These are phyloP conservation scores for Oithona nana DNA, from an alignment of 2,888 invertebrate species.

Conservation along the genomic window DNA sequence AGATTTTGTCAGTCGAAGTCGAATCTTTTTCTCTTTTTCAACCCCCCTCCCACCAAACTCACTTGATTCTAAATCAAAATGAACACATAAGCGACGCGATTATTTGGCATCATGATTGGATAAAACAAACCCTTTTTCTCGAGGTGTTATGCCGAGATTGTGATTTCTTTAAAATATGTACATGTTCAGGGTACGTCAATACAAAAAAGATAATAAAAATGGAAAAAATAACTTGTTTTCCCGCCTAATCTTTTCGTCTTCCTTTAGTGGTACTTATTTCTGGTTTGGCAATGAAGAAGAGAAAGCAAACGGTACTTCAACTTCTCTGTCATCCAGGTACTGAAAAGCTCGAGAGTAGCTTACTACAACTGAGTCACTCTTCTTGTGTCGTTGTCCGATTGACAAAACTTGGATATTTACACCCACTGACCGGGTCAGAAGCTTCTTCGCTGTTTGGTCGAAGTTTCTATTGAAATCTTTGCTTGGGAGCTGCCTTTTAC, in stretches of 20 bases:
- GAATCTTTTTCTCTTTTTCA: not conserved
- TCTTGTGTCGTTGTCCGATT: too few relatives aligned
- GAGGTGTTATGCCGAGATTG: not conserved
- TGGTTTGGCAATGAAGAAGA: not conserved
- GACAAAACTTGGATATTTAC: too few relatives aligned
- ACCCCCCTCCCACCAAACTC: not conserved
- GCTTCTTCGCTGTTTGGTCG: too few relatives aligned
- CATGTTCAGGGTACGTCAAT: conserved; percentile 8
- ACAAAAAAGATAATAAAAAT: conserved; percentile 23
- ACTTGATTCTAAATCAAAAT: not conserved
- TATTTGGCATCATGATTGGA: not conserved
- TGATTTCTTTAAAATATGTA: not conserved
- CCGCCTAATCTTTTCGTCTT: not conserved
- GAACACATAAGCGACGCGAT: not conserved
- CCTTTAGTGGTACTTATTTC: not conserved
- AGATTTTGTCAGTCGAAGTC: not conserved
- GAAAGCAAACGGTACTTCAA: not conserved
- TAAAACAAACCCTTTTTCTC: too few relatives aligned
- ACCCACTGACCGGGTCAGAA: too few relatives aligned
- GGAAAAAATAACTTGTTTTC: not conserved
- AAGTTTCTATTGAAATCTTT: too few relatives aligned
- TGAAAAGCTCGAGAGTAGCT: not conserved
- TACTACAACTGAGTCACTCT: not conserved
- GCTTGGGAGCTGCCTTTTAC: too few relatives aligned
- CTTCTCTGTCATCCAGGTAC: too few relatives aligned